Evolutionary conservation across 2,113 vertebrate genomes (phyloP).

Genomic region (Vireo altiloquus): DNA sequence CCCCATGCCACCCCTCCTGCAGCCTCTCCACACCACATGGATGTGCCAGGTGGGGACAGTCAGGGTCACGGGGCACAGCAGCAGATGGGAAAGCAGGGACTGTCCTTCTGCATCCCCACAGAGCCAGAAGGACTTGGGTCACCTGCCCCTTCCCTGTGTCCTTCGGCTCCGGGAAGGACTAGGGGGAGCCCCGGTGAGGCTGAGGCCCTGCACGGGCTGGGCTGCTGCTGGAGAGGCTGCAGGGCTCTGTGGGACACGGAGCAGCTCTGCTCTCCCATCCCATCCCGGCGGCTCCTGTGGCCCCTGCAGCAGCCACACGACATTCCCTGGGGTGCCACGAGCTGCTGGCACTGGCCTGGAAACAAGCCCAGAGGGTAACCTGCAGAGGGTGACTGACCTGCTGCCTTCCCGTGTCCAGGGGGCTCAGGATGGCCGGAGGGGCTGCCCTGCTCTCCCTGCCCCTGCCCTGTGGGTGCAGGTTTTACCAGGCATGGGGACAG

Average conservation of each 20-base stretch:
- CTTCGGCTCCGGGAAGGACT: accelerated
- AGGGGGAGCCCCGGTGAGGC: not conserved
- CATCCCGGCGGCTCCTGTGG: not conserved
- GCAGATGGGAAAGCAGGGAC: not conserved
- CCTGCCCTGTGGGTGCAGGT: not conserved
- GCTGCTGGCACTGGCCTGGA: not conserved
- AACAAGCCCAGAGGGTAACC: not conserved
- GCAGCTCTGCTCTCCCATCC: not conserved
- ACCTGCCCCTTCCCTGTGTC: not conserved
- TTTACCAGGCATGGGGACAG: not conserved
- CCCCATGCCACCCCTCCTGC: not conserved
- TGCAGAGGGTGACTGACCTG: not conserved
- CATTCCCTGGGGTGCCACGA: not conserved
- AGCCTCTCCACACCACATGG: accelerated
- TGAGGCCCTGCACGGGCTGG: not conserved
- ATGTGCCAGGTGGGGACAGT: not conserved
- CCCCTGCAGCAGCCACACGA: not conserved
- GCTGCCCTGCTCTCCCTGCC: not conserved
- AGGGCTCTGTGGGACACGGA: not conserved
- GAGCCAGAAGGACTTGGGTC: accelerated
- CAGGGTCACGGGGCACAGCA: not conserved
- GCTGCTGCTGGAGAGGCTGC: not conserved
- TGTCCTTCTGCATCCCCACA: not conserved
- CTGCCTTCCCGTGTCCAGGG: not conserved
- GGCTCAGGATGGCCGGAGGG: not conserved